Evolutionary conservation across 2,797 vertebrate genomes (phyloP).

Genomic region (Hoplostethus mediterraneus): DNA sequence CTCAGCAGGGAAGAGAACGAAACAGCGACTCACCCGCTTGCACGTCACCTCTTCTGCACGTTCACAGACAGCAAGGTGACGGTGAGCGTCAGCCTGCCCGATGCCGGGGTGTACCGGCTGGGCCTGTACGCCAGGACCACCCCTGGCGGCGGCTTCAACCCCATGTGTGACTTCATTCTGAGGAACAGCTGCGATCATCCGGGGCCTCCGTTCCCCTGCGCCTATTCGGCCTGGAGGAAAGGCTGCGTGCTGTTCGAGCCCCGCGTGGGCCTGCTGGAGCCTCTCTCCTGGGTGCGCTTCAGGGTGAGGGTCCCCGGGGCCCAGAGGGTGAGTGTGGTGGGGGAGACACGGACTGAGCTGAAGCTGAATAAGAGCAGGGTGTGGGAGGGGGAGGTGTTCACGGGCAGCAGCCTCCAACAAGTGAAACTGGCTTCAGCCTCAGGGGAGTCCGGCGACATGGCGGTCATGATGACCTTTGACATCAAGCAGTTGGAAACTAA

Average conservation of each 20-base stretch:
- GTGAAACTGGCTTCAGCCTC: constrained; percentile 81
- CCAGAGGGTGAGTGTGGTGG: constrained; percentile 78
- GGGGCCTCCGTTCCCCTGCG: constrained; percentile 82
- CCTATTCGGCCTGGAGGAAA: constrained; percentile 82
- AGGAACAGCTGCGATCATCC: constrained; percentile 73
- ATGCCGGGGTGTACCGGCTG: constrained; percentile 78
- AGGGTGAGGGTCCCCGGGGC: constrained; percentile 83
- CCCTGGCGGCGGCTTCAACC: constrained; percentile 76
- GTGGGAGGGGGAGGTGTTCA: constrained; percentile 85
- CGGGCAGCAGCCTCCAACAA: constrained; percentile 58
- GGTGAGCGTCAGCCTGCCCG: constrained; percentile 75
- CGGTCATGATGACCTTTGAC: constrained; percentile 84
- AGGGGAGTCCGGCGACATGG: constrained; percentile 76
- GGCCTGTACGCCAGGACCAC: constrained; percentile 80
- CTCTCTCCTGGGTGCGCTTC: constrained; percentile 81
- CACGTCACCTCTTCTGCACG: constrained; percentile 84
- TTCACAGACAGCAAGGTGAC: constrained; percentile 87
- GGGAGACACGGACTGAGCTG: constrained; percentile 76
- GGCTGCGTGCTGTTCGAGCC: constrained; percentile 88
- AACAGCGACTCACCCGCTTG: constrained; percentile 61
- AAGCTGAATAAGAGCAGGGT: constrained; percentile 80
- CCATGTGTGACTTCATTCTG: constrained; percentile 85
- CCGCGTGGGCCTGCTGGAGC: constrained; percentile 79
- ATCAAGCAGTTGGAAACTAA: constrained; percentile 65
- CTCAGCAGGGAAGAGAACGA: constrained; percentile 65